Evolutionary conservation across 1,140 invertebrate species (phyloP).

Genomic region (Eurytemora carolleeae): DNA sequence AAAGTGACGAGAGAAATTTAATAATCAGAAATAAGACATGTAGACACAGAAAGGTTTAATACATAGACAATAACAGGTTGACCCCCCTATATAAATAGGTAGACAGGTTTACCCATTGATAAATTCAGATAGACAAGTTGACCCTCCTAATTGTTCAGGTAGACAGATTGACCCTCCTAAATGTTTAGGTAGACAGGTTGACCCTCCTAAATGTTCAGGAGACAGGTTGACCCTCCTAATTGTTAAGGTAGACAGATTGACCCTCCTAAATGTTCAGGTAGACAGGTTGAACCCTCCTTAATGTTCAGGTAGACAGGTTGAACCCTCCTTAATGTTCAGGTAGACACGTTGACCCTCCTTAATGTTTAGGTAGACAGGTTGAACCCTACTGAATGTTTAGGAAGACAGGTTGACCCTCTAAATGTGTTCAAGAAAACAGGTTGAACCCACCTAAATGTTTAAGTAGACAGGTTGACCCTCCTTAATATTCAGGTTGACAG

Average conservation of each 20-base stretch:
- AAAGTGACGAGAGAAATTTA: not conserved
- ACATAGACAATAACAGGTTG: too few relatives aligned
- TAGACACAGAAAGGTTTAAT: not conserved
- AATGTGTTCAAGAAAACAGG: not conserved
- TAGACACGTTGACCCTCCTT: too few relatives aligned
- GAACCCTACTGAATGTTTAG: not conserved
- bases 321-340: not conserved
- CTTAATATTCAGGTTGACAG: not conserved
- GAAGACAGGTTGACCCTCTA: not conserved
- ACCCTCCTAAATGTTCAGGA: too few relatives aligned
- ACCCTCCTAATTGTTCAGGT: too few relatives aligned
- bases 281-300: too few relatives aligned
- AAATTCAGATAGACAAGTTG: too few relatives aligned
- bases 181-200: not conserved
- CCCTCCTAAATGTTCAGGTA: not conserved
- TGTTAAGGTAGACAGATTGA: too few relatives aligned
- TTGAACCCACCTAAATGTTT: not conserved
- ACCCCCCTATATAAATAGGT: not conserved
- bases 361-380: too few relatives aligned
- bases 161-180: not conserved
- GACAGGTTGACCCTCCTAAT: too few relatives aligned
- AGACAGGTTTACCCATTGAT: not conserved
- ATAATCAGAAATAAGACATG: not conserved
- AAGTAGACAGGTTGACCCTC: not conserved
- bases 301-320: too few relatives aligned